These are phyloP conservation scores for Gadopsis marmoratus DNA, from an alignment of 2,797 vertebrate genomes.

Conservation along the genomic window DNA sequence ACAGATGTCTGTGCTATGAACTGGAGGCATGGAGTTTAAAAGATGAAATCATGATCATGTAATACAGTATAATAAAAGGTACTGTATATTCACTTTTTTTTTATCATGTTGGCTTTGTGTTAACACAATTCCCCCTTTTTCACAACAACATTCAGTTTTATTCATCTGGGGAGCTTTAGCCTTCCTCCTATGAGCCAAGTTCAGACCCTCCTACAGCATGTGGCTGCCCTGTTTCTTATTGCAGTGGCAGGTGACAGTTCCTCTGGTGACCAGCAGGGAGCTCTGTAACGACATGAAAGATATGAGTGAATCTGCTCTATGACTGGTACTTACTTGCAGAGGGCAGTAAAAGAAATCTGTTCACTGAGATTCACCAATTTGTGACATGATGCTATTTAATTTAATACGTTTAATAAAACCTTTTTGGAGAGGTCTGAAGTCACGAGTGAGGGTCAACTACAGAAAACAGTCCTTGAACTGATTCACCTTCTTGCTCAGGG, in stretches of 20 bases:
- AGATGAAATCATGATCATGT: no score
- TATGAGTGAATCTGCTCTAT: neutral
- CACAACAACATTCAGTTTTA: no score
- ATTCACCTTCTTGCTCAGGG: neutral
- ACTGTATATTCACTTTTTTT: no score
- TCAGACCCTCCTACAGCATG: no score
- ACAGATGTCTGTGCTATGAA: neutral
- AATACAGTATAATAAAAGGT: no score
- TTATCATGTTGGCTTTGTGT: no score
- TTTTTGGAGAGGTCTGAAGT: neutral
- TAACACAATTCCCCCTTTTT: no score
- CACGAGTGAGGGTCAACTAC: neutral
- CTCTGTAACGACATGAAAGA: slow-evolving; percentile 36
- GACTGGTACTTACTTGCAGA: neutral
- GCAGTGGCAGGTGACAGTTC: neutral
- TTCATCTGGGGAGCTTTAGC: neutral
- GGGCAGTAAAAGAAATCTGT: neutral
- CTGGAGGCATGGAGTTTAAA: neutral
- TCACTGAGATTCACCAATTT: neutral
- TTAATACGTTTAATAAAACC: no score
- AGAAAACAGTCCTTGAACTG: neutral
- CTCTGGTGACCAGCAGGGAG: slow-evolving; percentile 42
- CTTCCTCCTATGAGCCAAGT: neutral
- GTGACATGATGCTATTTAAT: neutral
- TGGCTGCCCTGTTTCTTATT: no score